Evolutionary conservation across 2,797 vertebrate species (phyloP), one percentile per base, ranked within the genome.

Genomic region (Epinephelus coioides): DNA sequence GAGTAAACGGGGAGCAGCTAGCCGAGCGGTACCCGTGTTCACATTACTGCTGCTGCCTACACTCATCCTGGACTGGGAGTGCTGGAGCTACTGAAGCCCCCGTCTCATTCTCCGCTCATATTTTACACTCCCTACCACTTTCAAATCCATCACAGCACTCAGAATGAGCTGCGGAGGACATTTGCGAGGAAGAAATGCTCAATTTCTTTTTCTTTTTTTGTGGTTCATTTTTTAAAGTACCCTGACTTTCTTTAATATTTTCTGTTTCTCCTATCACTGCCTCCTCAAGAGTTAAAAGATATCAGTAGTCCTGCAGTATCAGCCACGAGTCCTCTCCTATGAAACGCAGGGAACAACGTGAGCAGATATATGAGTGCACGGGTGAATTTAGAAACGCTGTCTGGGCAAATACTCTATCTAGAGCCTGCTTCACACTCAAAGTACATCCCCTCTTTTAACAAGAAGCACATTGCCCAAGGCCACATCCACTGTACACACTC

Each of bases 21-120:
- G 76, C 74, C 81, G 44, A 61, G 74, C 79, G 9, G 86, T 57
- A 5, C 90, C 92, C 2, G 18, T 81, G 57, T 65, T 90, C 25
- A 92, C 91, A 18, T 73, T 91, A 51, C 62, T 92, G 75, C 81
- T 95, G 81, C 88, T 94, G 83, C 82, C 93, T 38, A 50, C 77
- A 14, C 81, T 93, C 73, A 43, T 90, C 51, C 83, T 95, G 86
- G 85, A 91, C 92, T 92, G 91, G 91, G 87, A 91, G 74, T 85
- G 88, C 23, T 89, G 86, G 89, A 89, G 86, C 80, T 84, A 81
- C 83, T 90, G 83, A 87, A 61, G 64, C 61, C 66, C 72, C 68
- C 61, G n/a, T 64, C 76, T 57, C 73, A 73, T 76, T 62, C 62
- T 59, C 63, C 17, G 47, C 82, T 80, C 71, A 65, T 65, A 65